Evolutionary conservation across 2,797 vertebrate species (phyloP).

Genomic region (Margarornis squamiger): DNA sequence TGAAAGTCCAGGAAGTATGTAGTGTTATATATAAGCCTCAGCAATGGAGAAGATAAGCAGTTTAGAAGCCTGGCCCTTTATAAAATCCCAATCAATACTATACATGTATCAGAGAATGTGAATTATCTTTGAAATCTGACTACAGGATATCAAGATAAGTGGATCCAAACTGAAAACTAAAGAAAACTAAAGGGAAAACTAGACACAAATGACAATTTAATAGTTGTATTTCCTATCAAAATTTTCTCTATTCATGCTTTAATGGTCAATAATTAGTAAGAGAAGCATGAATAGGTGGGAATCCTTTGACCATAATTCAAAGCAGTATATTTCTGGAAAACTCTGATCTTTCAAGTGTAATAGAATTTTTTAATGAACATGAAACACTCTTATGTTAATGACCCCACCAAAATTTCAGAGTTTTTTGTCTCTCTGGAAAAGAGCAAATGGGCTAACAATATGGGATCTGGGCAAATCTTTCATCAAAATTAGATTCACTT

Average conservation of each 20-base stretch:
- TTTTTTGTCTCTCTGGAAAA: not conserved
- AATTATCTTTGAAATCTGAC: not conserved
- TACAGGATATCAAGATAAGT: not conserved
- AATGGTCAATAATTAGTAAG: not conserved
- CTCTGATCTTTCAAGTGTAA: not conserved
- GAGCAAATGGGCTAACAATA: not conserved
- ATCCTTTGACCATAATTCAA: not conserved
- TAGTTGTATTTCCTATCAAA: not conserved
- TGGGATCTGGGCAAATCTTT: not conserved
- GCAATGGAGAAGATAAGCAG: not conserved
- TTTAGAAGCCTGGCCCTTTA: not conserved
- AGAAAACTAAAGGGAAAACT: not conserved
- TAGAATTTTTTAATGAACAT: not conserved
- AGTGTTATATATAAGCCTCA: not conserved
- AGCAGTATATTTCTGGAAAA: not conserved
- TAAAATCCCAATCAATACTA: not conserved
- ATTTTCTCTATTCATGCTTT: not conserved
- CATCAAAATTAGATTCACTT: not conserved
- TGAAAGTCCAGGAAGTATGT: not conserved
- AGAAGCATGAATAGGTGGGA: not conserved
- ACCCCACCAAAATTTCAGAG: not conserved
- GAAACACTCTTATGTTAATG: not conserved
- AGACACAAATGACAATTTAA: not conserved
- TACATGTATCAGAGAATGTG: not conserved
- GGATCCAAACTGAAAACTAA: not conserved